phyloP scores from a whole-genome alignment of 1,140 invertebrate genomes.

The Drosophila arawakana region DNA sequence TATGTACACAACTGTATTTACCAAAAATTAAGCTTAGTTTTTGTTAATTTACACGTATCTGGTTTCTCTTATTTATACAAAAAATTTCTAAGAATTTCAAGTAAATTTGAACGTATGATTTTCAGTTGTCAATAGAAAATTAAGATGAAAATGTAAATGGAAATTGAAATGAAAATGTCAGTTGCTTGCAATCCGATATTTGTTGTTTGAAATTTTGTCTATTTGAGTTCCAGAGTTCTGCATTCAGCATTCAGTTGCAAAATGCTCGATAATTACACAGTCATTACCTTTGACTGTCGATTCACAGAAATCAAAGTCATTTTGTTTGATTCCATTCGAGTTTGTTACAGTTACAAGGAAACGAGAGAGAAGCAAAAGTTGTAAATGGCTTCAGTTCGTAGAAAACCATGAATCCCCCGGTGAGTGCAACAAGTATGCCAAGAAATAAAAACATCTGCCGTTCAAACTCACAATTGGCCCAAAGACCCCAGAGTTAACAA shows the following conservation, averaged over 20 bases:
- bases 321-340: no score
- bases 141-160: no score
- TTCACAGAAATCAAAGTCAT: no score
- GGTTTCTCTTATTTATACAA: background rate
- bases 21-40: background rate
- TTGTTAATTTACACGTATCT: constrained; percentile 1
- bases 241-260: no score
- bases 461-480: background rate
- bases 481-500: background rate
- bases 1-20: background rate
- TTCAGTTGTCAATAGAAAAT: background rate
- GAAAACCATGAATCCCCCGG: background rate
- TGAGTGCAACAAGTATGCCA: background rate
- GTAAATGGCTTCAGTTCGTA: background rate
- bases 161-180: no score
- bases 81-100: background rate
- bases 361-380: background rate
- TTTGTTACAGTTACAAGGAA: background rate
- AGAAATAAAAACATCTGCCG: background rate
- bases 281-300: no score
- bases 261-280: no score
- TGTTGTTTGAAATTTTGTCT: no score
- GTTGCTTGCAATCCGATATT: no score
- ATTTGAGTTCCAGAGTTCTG: no score
- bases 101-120: background rate